Evolutionary conservation across 2,888 invertebrate species (phyloP).

Genomic region (Eupithecia vulgata): DNA sequence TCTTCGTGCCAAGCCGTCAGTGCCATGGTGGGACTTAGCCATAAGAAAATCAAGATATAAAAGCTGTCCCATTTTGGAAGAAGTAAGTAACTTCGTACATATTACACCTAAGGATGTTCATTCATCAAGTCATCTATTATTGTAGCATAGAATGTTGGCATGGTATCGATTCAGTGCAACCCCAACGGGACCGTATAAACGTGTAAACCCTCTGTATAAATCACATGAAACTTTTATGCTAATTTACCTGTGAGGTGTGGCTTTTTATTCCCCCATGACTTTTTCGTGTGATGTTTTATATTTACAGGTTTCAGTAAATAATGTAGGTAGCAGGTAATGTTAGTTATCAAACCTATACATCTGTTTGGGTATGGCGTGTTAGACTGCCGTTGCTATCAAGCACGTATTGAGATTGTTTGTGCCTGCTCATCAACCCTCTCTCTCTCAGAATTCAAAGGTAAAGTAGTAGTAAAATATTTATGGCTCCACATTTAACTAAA

Average conservation of each 20-base stretch:
- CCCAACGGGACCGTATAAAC: background rate
- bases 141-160: background rate
- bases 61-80: conserved; percentile 92
- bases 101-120: background rate
- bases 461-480: background rate
- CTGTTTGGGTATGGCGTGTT: conserved; percentile 63
- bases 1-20: conserved; percentile 86
- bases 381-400: conserved; percentile 53
- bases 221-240: conserved; percentile 29
- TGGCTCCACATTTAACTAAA: background rate
- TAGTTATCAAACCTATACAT: conserved; percentile 59
- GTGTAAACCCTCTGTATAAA: conserved; percentile 1
- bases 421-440: background rate
- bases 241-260: conserved; percentile 56
- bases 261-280: conserved; percentile 51
- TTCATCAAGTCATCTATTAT: background rate
- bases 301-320: conserved; percentile 49
- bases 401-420: background rate
- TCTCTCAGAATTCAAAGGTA: background rate
- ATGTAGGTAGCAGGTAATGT: conserved; percentile 12
- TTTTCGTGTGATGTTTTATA: conserved; percentile 51
- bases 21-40: conserved; percentile 96
- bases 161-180: background rate
- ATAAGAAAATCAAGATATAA: conserved; percentile 91
- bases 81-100: conserved; percentile 65